Base-by-base conservation (phyloP, 2,888 invertebrate species). In the Drosophila paranaensis region DNA sequence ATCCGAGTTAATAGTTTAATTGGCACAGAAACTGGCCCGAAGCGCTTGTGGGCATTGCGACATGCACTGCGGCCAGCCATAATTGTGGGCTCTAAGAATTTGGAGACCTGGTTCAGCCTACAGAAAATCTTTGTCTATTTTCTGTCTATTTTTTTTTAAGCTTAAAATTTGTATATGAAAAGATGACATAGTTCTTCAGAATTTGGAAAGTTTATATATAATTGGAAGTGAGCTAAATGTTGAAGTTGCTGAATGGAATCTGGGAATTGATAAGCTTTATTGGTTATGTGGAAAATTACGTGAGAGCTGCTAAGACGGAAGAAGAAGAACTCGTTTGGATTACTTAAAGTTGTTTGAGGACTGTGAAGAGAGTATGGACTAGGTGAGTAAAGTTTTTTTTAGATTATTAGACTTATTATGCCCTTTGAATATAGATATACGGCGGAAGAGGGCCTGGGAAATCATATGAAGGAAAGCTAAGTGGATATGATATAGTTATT, bases 1-100 rank as follows among this genome's bases (percentile, higher is more conserved):
- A 77, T 78, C 33, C 43, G 46, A 83, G 80, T 66, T 86, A 88
- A 86, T 86, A 71, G 88, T 88, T 88, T 88, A 82, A 88, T 86
- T 88, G 33, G 51, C 65, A 55, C 54, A 70, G 58, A 61, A 73
- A 73, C 74, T 60, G 54, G 75, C 60, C 74, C 60, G 46, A 58
- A 60, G 51, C 54, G 30, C 39, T 55, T 43, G 61, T 61, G 39
- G 42, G 39, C 48, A 68, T 40, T 48, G 53, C 35, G 68, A 25
- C 55, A 57, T 53, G 55, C 37, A 33, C 50, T 11, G 39, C 5
- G 39, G 33, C 6, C n/a, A 10, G n/a, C 11, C 16, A 10, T 61
- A 40, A 57, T 67, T 74, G 45, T 62, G 20, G 60, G 73, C 73
- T 60, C 48, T 0, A n/a, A 40, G 46, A 46, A 27, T 45, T 10